phyloP scores from a whole-genome alignment of 2,113 vertebrate species.

The Eclectus roratus region DNA sequence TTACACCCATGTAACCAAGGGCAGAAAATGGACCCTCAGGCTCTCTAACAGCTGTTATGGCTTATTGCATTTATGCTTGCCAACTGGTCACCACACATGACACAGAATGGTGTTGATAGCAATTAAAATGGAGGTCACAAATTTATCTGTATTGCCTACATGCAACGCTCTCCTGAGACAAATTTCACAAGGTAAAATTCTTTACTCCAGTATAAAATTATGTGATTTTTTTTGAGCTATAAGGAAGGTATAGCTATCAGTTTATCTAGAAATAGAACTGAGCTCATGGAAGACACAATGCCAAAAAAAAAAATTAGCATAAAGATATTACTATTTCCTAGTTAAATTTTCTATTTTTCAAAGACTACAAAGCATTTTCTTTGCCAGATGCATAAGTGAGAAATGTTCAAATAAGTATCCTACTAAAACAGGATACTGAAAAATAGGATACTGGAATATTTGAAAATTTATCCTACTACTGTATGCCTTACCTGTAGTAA shows the following conservation, averaged over 20 bases:
- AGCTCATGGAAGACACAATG: neutral
- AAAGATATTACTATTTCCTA: neutral
- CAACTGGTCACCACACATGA: constrained; percentile 42
- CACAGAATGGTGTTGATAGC: neutral
- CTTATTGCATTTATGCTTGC: constrained; percentile 31
- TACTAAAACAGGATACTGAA: neutral
- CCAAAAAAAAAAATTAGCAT: neutral
- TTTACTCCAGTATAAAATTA: neutral
- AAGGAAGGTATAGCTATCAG: neutral
- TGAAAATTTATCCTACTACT: neutral
- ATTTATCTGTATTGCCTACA: neutral
- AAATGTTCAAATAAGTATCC: neutral
- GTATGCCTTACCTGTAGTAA: neutral
- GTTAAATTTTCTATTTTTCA: neutral
- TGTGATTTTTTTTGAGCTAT: neutral
- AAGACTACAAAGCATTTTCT: neutral
- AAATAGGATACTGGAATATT: neutral
- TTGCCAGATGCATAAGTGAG: neutral
- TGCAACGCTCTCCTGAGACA: neutral
- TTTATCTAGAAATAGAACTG: neutral
- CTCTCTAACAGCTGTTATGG: constrained; percentile 41
- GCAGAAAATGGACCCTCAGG: constrained; percentile 38
- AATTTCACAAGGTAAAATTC: neutral
- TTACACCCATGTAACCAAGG: constrained; percentile 38
- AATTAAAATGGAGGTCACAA: constrained; percentile 38